Percentiles rank a stretch among this genome's conserved stretches.
Conservation (phyloP, 2,888 invertebrate species). For the Buathra laborator region DNA sequence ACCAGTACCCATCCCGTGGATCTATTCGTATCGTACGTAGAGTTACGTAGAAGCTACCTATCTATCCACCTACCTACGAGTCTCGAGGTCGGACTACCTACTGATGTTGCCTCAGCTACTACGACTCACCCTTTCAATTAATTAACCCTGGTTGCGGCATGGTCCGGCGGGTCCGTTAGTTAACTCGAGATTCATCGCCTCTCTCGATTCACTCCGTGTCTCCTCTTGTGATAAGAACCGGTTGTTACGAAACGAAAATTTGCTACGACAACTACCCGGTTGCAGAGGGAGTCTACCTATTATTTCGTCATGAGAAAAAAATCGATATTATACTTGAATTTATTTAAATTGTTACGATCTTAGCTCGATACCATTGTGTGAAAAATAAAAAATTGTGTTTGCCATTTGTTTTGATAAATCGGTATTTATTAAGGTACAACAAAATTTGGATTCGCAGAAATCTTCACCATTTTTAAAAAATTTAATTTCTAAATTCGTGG, state of each 20-base stretch:
- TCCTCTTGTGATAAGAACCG: conserved; percentile 46
- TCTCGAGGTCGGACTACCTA: conserved; percentile 22
- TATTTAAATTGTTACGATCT: background rate
- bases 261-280: background rate
- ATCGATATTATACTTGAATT: conserved; percentile 10
- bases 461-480: no score
- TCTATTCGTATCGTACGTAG: conserved; percentile 40
- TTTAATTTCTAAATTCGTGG: no score
- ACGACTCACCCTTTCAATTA: conserved; percentile 83
- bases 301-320: conserved; percentile 7
- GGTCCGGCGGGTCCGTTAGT: conserved; percentile 72
- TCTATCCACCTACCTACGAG: conserved; percentile 53
- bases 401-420: no score
- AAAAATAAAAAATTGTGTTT: no score
- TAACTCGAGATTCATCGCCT: conserved; percentile 83
- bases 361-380: no score
- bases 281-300: background rate
- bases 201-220: conserved; percentile 46
- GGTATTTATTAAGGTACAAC: no score
- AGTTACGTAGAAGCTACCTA: conserved; percentile 26
- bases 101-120: conserved; percentile 66
- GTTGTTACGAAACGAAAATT: conserved; percentile 41
- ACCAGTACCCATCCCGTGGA: conserved; percentile 76
- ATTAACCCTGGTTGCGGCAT: conserved; percentile 74
- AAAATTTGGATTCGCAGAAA: no score